phyloP scores from a whole-genome alignment of 2,888 invertebrate species.

The Cheilosia scutellata region DNA sequence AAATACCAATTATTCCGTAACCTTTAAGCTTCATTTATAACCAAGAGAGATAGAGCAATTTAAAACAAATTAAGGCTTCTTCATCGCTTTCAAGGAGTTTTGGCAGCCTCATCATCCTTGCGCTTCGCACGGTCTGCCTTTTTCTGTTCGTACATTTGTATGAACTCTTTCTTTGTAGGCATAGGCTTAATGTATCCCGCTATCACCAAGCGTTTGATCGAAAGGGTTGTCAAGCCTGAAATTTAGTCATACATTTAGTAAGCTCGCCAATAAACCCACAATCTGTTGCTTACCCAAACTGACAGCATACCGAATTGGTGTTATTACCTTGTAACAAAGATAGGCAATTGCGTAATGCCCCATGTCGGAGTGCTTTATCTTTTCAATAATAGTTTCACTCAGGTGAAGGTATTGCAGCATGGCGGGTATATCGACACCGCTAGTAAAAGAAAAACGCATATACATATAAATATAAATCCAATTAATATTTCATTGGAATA shows the following conservation, averaged over 20 bases:
- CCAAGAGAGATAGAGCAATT: slow-evolving; percentile 9
- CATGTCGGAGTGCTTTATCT: slow-evolving; percentile 91
- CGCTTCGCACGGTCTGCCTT: slow-evolving; percentile 80
- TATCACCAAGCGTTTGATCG: slow-evolving; percentile 91
- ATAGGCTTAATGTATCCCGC: slow-evolving; percentile 94
- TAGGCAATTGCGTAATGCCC: slow-evolving; percentile 96
- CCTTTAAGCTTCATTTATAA: slow-evolving; percentile 35
- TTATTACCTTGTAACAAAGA: slow-evolving; percentile 96
- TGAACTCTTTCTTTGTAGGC: slow-evolving; percentile 88
- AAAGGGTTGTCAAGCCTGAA: slow-evolving; percentile 92
- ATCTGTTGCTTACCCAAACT: slow-evolving; percentile 89
- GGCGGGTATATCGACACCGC: slow-evolving; percentile 95
- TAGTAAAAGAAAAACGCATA: slow-evolving; percentile 84
- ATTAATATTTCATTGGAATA: slow-evolving; percentile 81
- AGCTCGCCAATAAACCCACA: neutral
- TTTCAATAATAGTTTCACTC: slow-evolving; percentile 91
- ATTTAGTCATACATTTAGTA: neutral
- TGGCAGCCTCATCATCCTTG: slow-evolving; percentile 56
- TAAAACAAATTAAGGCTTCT: neutral
- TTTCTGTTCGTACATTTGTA: slow-evolving; percentile 86
- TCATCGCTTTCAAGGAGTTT: slow-evolving; percentile 4
- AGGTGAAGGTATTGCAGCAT: slow-evolving; percentile 91
- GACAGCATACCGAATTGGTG: slow-evolving; percentile 96
- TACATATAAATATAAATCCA: slow-evolving; percentile 9
- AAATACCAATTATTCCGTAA: slow-evolving; percentile 11